These are phyloP conservation scores for Bolinopsis microptera DNA, from an alignment of 37 sponge, comb jelly and placozoan species.

Conservation along the genomic window DNA sequence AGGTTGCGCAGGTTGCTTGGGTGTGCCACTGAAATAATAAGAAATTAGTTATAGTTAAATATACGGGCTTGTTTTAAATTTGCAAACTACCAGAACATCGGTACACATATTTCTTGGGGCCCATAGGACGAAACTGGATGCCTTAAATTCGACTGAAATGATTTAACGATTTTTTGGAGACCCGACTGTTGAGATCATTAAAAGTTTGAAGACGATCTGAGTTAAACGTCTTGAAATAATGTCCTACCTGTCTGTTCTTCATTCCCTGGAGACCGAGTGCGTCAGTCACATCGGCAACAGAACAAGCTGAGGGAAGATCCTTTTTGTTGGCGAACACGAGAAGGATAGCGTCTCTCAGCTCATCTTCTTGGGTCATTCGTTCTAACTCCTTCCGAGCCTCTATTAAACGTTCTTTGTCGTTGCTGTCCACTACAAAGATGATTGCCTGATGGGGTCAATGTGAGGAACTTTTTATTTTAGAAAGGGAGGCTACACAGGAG, in stretches of 20 bases:
- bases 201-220: too few relatives aligned
- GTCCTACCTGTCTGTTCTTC: slow-evolving; percentile 75
- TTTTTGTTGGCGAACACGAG: slow-evolving; percentile 97
- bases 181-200: too few relatives aligned
- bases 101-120: too few relatives aligned
- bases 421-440: slow-evolving; percentile 98
- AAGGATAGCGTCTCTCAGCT: slow-evolving; percentile 83
- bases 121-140: too few relatives aligned
- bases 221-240: neutral
- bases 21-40: slow-evolving; percentile 84
- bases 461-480: too few relatives aligned
- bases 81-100: neutral
- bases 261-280: slow-evolving; percentile 75
- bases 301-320: slow-evolving; percentile 90
- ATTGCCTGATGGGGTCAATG: too few relatives aligned
- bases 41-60: too few relatives aligned
- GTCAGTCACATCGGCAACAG: slow-evolving; percentile 75
- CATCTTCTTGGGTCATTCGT: slow-evolving; percentile 80
- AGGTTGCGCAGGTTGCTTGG: slow-evolving; percentile 88
- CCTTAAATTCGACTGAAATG: too few relatives aligned
- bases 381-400: slow-evolving; percentile 89
- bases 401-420: slow-evolving; percentile 85
- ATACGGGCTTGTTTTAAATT: too few relatives aligned
- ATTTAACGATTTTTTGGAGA: too few relatives aligned
- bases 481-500: too few relatives aligned